Base-by-base conservation (phyloP, 2,888 invertebrate species). In the Apantesis nais region DNA sequence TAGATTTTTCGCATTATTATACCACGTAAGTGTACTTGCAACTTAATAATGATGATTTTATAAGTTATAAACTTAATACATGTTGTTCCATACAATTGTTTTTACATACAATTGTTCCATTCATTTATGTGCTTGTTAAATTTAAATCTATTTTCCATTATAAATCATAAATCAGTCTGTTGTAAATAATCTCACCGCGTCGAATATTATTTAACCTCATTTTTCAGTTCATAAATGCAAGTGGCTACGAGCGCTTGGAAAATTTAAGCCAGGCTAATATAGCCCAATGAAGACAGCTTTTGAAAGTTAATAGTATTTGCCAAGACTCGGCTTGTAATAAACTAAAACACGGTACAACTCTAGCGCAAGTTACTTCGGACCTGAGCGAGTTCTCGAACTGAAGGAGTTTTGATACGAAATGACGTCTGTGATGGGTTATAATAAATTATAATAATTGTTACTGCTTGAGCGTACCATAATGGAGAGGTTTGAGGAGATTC, bases 291-390 rank as follows among this genome's bases (percentile, higher is more conserved):
- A 41, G 39, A 37, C 25, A 37, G 62, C 41, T 41, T 63, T 63
- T 25, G 62, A 25, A 63, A 63, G 41, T 16, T 29, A 63, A 63
- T 63, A 63, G 41, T 41, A 63, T 62, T 39, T n/a, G 14, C 62
- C 8, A 39, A 39, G 29, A 29, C 29, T 41, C 19, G 29, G 41
- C 39, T 63, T 29, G 19, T 39, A 39, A 41, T 41, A 39, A 62
- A 62, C 37, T 7, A 37, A 61, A 62, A 39, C 29, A 39, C 16
- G 37, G n/a, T 39, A 62, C 25, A 39, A 39, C 8, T 39, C 39
- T 62, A 5, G 39, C 14, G n/a, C 37, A 39, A 58, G 55, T 58
- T 58, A 58, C 55, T 29, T 58, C 16, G 52, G 12, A 52, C 52
- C n/a, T 11, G 52, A 52, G 52, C 12, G 55, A 25, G 55, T 55